Base-by-base conservation (phyloP, 2,888 invertebrate genomes). In the Fissipunctia ypsillon region DNA sequence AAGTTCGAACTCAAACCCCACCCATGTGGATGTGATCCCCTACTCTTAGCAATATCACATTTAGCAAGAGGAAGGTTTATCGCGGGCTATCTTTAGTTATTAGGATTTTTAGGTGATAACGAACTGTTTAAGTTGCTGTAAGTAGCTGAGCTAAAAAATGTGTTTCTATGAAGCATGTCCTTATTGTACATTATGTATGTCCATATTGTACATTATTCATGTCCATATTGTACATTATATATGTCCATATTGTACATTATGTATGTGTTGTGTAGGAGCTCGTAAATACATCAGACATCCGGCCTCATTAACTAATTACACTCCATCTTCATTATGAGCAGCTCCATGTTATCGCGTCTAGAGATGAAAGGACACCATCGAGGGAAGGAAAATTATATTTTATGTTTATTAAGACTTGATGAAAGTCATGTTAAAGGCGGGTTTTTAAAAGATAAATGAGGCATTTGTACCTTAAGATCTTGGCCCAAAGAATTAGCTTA, bases 221-320 rank as follows among this genome's bases (percentile, higher is more conserved):
- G 31, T 45, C 25, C 14, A 48, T 35, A n/a, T 12, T 38, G 22
- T 69, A 50, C 19, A 41, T 31, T 72, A 52, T 41, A 50, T 31
- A n/a, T n/a, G n/a, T n/a, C n/a, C n/a, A n/a, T n/a, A n/a, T n/a
- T n/a, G n/a, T n/a, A n/a, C n/a, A n/a, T n/a, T n/a, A n/a, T n/a
- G n/a, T 25, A 22, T 25, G 31, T 45, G 43, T 63, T 67, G 35
- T 45, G 43, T 48, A 69, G 43, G 48, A 64, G 28, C 63, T 69
- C 78, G 64, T 78, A 50, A 56, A 63, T 52, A 78, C 70, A 31
- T 81, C 65, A 69, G 35, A 31, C 59, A 31, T 22, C 35, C 59
- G 48, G 43, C 72, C 48, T 78, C 83, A 78, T 79, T 78, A 83
- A 83, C 78, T 83, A 57, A 79, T 79, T 70, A 65, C 71, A 54